Evolutionary conservation across 2,888 invertebrate species (phyloP), one percentile per base, ranked within the genome.

Genomic region (Colletes collaris): DNA sequence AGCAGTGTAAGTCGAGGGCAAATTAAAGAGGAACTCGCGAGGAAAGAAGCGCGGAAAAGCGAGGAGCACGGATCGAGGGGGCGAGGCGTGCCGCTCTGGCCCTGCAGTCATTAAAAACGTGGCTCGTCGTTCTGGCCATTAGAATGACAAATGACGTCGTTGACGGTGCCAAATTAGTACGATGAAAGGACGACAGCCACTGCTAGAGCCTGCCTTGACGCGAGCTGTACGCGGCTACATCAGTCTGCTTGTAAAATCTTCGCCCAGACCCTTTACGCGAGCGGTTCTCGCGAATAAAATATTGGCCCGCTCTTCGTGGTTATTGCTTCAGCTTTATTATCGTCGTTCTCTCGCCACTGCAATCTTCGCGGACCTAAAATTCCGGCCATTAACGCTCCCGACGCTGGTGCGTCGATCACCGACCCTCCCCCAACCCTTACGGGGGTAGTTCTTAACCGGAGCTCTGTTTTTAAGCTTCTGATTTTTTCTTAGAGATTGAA

Each of bases 61-160:
- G 46, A 50, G 77, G 37, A 53, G 63, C 76, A 60, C 19, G 52
- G 53, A 69, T 66, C 59, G 71, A 13, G 59, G 59, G 63, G 74
- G 49, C 37, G 56, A 62, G 70, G 64, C 68, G 44, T 46, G 44
- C 44, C 44, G 44, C 44, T 46, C 44, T 46, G 44, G 44, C 10
- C 44, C 82, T 77, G 68, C 65, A 79, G 86, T 89, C 90, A 89
- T 91, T 90, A 90, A 91, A 90, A 90, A 87, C 87, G 83, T 81
- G 81, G 76, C 67, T 60, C 89, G 87, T 86, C 87, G 89, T 90
- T 89, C 87, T 88, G 87, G 88, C 89, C 87, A 91, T 91, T 91
- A 92, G 91, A 91, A 90, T 92, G 92, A 92, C 91, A 91, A 91
- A 92, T 90, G 89, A 89, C 87, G 85, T 88, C 89, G 91, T 90